Percentiles rank a stretch among this genome's conserved stretches.
These are phyloP conservation scores for Pseudomugil tenellus DNA, from an alignment of 2,797 vertebrate species.

Conservation along the genomic window DNA sequence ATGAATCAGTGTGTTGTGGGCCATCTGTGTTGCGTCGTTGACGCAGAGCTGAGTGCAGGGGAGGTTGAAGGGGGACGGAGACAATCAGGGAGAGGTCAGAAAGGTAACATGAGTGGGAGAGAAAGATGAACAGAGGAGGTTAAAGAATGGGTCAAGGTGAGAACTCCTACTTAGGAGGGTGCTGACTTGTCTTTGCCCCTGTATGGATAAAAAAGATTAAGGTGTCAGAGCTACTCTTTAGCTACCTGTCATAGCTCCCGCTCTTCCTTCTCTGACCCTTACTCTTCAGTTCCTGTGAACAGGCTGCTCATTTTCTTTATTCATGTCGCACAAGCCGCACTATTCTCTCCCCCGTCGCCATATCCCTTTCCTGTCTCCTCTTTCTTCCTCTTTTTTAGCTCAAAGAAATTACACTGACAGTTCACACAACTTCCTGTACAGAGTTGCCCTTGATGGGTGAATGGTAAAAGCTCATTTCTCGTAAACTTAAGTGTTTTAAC, in stretches of 20 bases:
- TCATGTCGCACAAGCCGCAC: conserved; percentile 47
- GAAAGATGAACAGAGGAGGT: conserved; percentile 15
- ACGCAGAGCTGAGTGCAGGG: conserved; percentile 40
- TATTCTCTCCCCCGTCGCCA: conserved; percentile 58
- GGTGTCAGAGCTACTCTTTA: conserved; percentile 32
- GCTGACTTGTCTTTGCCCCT: conserved; percentile 58
- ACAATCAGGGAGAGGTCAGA: conserved; percentile 38
- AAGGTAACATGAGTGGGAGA: conserved; percentile 39
- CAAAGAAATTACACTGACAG: conserved; percentile 16
- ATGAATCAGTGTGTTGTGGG: conserved; percentile 38
- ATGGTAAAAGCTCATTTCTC: conserved; percentile 29
- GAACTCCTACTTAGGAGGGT: conserved; percentile 47
- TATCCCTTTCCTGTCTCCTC: conserved; percentile 62
- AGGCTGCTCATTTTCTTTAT: conserved; percentile 36
- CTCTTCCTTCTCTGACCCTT: conserved; percentile 22
- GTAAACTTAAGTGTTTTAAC: conserved; percentile 23
- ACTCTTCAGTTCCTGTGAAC: conserved; percentile 43
- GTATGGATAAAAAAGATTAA: conserved; percentile 56
- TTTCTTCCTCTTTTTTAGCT: conserved; percentile 40
- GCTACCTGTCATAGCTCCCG: conserved; percentile 23
- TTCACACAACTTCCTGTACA: neutral
- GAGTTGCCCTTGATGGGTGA: conserved; percentile 6
- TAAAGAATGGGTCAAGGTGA: conserved; percentile 63
- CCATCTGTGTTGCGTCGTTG: conserved; percentile 37
- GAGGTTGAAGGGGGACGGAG: conserved; percentile 25